Evolutionary conservation across 1,140 invertebrate species (phyloP).

Genomic region (Nasonia giraulti): DNA sequence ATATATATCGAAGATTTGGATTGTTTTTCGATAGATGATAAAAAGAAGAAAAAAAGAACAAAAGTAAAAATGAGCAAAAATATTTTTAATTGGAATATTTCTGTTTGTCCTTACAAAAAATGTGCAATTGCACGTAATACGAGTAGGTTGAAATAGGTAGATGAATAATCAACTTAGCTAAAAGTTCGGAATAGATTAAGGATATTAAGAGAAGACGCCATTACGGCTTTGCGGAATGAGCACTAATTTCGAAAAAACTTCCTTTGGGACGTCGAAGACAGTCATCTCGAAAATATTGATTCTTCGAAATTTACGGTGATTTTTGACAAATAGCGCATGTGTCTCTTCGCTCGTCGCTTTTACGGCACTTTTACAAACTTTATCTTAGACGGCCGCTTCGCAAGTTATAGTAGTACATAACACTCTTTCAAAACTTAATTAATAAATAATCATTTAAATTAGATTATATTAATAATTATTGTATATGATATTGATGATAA

Average conservation of each 20-base stretch:
- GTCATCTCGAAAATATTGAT: conserved; percentile 40
- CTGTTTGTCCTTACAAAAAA: conserved; percentile 57
- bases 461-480: conserved; percentile 74
- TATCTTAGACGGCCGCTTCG: conserved; percentile 42
- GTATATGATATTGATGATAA: conserved; percentile 74
- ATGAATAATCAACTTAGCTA: conserved; percentile 64
- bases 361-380: conserved; percentile 40
- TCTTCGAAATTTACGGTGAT: conserved; percentile 32
- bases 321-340: conserved; percentile 36
- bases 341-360: background rate
- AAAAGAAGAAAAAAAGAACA: conserved; percentile 42
- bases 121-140: conserved; percentile 38
- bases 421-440: conserved; percentile 71
- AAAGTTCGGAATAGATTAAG: conserved; percentile 68
- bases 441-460: conserved; percentile 76
- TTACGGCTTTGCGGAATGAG: conserved; percentile 48
- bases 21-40: conserved; percentile 17
- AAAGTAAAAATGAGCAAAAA: conserved; percentile 52
- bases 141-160: conserved; percentile 52
- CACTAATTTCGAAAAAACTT: conserved; percentile 48
- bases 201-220: conserved; percentile 54
- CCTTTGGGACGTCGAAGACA: conserved; percentile 48
- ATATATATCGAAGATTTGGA: conserved; percentile 38
- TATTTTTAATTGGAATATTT: conserved; percentile 62
- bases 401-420: conserved; percentile 61